These are phyloP conservation scores for Psittacula derbiana DNA, from an alignment of 2,797 vertebrate species.

Conservation along the genomic window DNA sequence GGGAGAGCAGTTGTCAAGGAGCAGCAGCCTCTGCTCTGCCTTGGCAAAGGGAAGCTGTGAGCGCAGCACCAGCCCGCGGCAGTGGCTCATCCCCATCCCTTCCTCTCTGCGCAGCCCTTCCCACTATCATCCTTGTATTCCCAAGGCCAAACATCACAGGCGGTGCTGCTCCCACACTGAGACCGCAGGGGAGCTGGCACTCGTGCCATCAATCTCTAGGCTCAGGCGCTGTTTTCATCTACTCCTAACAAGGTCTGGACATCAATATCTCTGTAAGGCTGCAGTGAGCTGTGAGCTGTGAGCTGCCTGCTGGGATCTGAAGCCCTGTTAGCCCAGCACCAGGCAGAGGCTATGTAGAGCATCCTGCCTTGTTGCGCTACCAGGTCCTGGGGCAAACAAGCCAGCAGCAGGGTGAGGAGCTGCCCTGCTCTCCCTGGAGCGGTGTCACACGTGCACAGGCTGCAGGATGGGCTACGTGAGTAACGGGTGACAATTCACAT, in stretches of 20 bases:
- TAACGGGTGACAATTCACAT: neutral
- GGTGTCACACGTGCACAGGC: fast-evolving
- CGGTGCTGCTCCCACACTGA: neutral
- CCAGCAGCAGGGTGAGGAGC: neutral
- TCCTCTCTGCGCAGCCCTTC: neutral
- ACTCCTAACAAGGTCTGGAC: neutral
- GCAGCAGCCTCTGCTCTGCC: neutral
- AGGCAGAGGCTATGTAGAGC: neutral
- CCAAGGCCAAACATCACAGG: neutral
- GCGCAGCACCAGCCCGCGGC: neutral
- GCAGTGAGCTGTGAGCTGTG: neutral
- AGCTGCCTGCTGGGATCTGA: neutral
- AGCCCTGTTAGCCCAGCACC: neutral
- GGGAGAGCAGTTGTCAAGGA: neutral
- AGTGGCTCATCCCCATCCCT: neutral
- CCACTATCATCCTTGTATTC: neutral
- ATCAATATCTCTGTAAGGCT: neutral
- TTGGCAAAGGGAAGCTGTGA: neutral
- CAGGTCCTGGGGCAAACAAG: neutral
- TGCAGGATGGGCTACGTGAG: fast-evolving
- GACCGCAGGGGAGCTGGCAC: neutral
- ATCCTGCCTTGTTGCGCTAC: neutral
- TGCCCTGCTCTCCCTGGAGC: neutral
- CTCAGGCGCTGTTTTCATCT: neutral
- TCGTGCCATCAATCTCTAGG: neutral